Evolutionary conservation across 2,113 vertebrate species (phyloP), one percentile per base, ranked within the genome.

Genomic region (Saimiri boliviensis): DNA sequence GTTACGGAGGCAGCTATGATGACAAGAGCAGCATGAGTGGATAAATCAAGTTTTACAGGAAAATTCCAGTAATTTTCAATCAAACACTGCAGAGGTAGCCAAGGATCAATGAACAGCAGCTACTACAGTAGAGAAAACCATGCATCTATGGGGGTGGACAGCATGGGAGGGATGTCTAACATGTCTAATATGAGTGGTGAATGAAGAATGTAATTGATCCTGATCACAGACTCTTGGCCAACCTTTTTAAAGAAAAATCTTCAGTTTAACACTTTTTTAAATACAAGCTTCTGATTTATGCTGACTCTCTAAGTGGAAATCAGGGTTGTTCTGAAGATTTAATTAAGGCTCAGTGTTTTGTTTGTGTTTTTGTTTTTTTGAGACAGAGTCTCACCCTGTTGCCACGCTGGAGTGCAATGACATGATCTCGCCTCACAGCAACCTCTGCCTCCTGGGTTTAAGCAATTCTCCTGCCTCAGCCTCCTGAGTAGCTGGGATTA

Each of bases 51-150:
- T 98, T 98, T 98, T 98, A 98, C 98, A 98, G 98, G 97, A 98
- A 98, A 98, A 98, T 97, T 98, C 97, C 96, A 98, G 98, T 98
- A 97, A 98, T 98, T 98, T 98, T 98, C 98, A 98, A 98, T 98
- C 98, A 98, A 98, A 98, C 98, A 98, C 98, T 98, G 97, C 97
- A 94, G 98, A 98, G 97, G 97, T 98, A 99, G 99, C 99, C 99
- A 99, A 99, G 99, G 9, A 63, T 45, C n/a, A 20, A n/a, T 70
- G n/a, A 37, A 21, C n/a, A 37, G 20, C 70, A 73, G n/a, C n/a
- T 21, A 73, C 70, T 40, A 23, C 19, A 23, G 21, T 73, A 40
- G n/a, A 21, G 70, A 37, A 23, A 73, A 37, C 68, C 19, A n/a
- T 21, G 68, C 99, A 21, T 37, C 35, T 70, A 9, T 20, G 7